Evolutionary conservation across 2,113 vertebrate genomes (phyloP), one percentile per base, ranked within the genome.

Genomic region (Microtus richardsoni): DNA sequence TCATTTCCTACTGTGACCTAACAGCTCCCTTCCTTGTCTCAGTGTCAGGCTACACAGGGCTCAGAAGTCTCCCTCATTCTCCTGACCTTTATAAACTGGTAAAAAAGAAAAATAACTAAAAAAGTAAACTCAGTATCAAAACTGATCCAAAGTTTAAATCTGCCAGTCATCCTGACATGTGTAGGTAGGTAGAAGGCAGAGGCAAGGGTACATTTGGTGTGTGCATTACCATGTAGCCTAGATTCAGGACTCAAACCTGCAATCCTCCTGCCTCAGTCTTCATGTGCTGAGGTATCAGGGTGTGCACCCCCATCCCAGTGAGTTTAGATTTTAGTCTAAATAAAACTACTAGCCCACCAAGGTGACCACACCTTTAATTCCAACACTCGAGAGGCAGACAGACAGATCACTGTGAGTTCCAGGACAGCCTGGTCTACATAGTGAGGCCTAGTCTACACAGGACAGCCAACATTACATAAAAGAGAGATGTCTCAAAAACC

Each of bases 21-120:
- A 36, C 47, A 70, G 13, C n/a, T 73, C 36, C 77, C 19, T 36
- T 54, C 6, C 2, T 47, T 71, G 19, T 95, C 41, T 52, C 71
- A 8, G 71, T 4, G 49, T 14, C 41, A 89, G 44, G 64, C 4
- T 54, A 33, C 1, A 14, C 5, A 36, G 62, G 70, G 36, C 60
- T 62, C 62, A 74, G 74, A 9, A 11, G n/a, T 70, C 21, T 58
- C 41, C 41, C 21, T 66, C 30, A n/a, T 26, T 87, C 16, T 92
- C 86, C n/a, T 71, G 24, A 90, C 58, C 19, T 58, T 58, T 58
- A 58, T 58, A 58, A 58, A 58, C 22, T 44, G 3, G 5, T 60
- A 47, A 91, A 68, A 92, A 24, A 30, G 26, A 62, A 91, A 73
- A 93, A 68, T 91, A 73, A 93, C 68, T 91, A 14, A 30, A 47